Evolutionary conservation across 2,888 invertebrate species (phyloP), one percentile per base, ranked within the genome.

Genomic region (Xylophagus ater): DNA sequence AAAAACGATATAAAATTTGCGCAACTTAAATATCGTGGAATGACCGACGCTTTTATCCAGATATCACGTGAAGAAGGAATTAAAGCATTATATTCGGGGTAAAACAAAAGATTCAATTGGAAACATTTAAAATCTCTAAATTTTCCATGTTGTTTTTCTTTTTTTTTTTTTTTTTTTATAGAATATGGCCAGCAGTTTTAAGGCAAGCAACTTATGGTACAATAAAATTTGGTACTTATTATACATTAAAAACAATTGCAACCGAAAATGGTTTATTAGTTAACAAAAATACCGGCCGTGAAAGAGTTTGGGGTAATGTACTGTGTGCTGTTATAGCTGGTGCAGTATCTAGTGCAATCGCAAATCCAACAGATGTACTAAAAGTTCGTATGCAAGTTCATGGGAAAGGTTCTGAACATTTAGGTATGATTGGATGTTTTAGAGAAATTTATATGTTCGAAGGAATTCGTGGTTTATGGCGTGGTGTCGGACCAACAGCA

Each of bases 191-290:
- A 35, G 93, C 94, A 29, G 79, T 94, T 37, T 68, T 94, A 41
- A 73, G 93, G 3, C 94, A 94, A 66, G 86, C 92, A 20, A 90
- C 89, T 25, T 94, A 94, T 68, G 94, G 94, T 51, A 93, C 93
- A 23, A 88, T 94, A 46, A 94, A 94, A 67, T 93, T 94, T 60
- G 94, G 94, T 49, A 86, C 90, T 9, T 94, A 94, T 65, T 92
- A 94, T 61, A 81, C 88, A 2, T 65, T 93, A 50, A 92, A 93
- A 65, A 72, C 78, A 55, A 62, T 75, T 43, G 58, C 83, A 26
- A 71, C 74, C 9, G 68, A 73, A 57, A 66, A 71, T 47, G 70
- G 72, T 0, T 42, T 60, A 9, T 54, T 65, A 7, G 50, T 54
- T 3, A 58, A 64, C 48, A 53, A 56, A n/a, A 55, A 68, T 38